Base-by-base conservation (phyloP, 1,140 invertebrate genomes). In the Drosophila tsacasi region DNA sequence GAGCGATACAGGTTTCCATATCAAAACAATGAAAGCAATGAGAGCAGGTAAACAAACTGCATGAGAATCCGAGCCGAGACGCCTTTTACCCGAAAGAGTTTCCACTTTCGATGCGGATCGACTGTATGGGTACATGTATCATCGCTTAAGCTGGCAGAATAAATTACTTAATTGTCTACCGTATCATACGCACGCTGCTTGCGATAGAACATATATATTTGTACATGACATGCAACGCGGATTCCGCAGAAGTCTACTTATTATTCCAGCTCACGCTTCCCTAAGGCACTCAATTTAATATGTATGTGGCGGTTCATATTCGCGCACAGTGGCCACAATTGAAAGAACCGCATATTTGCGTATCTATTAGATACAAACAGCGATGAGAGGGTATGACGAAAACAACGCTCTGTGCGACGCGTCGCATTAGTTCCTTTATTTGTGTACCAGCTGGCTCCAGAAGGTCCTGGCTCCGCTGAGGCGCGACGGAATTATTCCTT, bases 391-490 rank as follows among this genome's bases (percentile, higher is more conserved):
- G 58, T 37, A 44, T 35, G 23, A 17, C 42, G 30, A 8, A 39
- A 15, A 44, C 19, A 46, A 46, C 19, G n/a, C n/a, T n/a, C n/a
- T n/a, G n/a, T n/a, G n/a, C n/a, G n/a, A n/a, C n/a, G 58, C 59
- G 59, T n/a, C 64, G 59, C 60, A 67, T 35, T 67, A 67, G 59
- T 37, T 67, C 42, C n/a, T 21, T 21, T 55, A 44, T 25, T 44
- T 60, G 32, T 52, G 23, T 63, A 61, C 57, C 67, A 50, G 46
- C 66, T 57, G 81, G 71, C 85, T 67, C 84, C 84, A 81, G 62
- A 50, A 54, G 35, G 84, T 84, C 81, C 78, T 69, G 85, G 77
- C 85, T 74, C 84, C 85, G 65, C 42, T 66, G 69, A 59, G 84
- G 71, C 84, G 84, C 47, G 81, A 81, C 85, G 55, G 60, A 49